A percentile compares a stretch with the other conserved stretches of the same genome.
phyloP scores from a whole-genome alignment of 2,113 vertebrate genomes.

The Oreamnos americanus region DNA sequence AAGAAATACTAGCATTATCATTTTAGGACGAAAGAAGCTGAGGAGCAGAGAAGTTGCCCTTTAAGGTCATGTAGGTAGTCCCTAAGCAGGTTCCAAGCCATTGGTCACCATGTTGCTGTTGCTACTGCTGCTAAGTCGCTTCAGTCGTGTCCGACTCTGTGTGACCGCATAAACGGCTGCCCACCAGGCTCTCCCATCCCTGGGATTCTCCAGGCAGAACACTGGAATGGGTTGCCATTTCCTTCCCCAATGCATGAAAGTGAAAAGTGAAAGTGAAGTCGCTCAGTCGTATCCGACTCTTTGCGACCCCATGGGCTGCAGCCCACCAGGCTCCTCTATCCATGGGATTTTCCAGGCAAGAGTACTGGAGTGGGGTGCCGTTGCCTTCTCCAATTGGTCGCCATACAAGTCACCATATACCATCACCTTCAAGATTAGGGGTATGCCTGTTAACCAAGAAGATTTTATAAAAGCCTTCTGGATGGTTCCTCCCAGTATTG shows the following conservation, averaged over 20 bases:
- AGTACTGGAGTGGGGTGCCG: too few species aligned
- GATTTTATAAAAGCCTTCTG: neutral
- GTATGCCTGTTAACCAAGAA: neutral
- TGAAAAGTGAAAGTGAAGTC: too few species aligned
- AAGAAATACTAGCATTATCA: neutral
- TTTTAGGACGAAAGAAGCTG: neutral
- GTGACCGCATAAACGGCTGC: too few species aligned
- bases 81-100: neutral
- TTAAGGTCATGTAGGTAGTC: neutral
- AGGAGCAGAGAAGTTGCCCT: neutral
- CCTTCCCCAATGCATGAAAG: too few species aligned
- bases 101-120: neutral
- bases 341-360: too few species aligned
- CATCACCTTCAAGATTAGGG: neutral
- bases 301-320: too few species aligned
- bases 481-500: neutral
- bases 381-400: neutral
- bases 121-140: too few species aligned
- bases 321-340: too few species aligned
- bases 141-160: too few species aligned
- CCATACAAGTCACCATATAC: neutral
- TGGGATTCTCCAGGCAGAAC: too few species aligned
- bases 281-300: rapidly evolving
- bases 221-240: too few species aligned
- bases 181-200: too few species aligned